A percentile compares a stretch with the other conserved stretches of the same genome.
Conservation (phyloP, 2,113 vertebrate species). For the Eolophus roseicapilla region DNA sequence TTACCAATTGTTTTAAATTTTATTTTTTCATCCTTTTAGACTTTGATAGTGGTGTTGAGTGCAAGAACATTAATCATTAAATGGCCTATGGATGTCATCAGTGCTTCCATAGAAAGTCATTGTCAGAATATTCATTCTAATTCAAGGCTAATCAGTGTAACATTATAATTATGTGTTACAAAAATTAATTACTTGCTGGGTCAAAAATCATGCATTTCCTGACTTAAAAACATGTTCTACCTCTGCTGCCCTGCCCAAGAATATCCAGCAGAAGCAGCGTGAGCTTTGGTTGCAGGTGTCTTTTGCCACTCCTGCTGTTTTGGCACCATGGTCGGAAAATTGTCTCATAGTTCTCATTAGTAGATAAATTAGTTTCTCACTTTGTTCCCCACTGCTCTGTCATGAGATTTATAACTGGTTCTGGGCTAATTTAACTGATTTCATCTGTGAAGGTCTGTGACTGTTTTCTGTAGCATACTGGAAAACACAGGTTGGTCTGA, state of each 20-base stretch:
- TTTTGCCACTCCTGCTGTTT: slow-evolving; percentile 9
- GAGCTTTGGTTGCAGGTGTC: slow-evolving; percentile 52
- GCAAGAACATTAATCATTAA: slow-evolving; percentile 35
- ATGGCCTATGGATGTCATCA: slow-evolving; percentile 38
- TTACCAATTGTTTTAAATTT: background rate
- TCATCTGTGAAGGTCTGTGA: background rate
- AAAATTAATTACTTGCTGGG: slow-evolving; percentile 74
- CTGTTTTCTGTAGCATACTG: background rate
- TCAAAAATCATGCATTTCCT: slow-evolving; percentile 64
- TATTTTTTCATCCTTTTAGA: background rate
- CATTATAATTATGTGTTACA: slow-evolving; percentile 75
- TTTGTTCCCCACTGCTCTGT: slow-evolving; percentile 32
- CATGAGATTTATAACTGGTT: slow-evolving; percentile 51
- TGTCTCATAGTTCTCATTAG: slow-evolving; percentile 65
- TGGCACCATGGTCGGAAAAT: slow-evolving; percentile 52
- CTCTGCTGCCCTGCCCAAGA: background rate
- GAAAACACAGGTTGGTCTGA: background rate
- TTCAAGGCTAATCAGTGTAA: slow-evolving; percentile 78
- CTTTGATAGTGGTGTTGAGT: background rate
- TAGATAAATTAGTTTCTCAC: slow-evolving; percentile 59
- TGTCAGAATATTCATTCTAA: slow-evolving; percentile 74
- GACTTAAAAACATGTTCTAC: slow-evolving; percentile 29
- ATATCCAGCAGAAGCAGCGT: background rate
- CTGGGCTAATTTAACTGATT: slow-evolving; percentile 2
- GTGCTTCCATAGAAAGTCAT: slow-evolving; percentile 57